Base-by-base conservation (phyloP, 2,888 invertebrate genomes). In the Nomada goodeniana region DNA sequence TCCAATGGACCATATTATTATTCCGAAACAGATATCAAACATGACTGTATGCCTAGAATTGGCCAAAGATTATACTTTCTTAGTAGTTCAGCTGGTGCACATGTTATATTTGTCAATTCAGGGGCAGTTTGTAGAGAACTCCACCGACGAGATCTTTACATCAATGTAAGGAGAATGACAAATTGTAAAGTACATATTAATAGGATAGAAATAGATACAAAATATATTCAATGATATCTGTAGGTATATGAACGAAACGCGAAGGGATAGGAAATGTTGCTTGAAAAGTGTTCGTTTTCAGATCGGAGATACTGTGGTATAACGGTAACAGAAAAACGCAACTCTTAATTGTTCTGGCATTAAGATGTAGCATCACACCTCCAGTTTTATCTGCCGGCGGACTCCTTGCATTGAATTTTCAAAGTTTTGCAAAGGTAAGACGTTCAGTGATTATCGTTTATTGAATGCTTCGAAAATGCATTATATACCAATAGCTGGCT, bases 301-400 rank as follows among this genome's bases (percentile, higher is more conserved):
- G 76, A 55, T 70, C 61, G 47, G 20, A 47, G 3, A 53, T 26
- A 2, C 18, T 26, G 2, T 70, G 70, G 57, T 57, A 57, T 23
- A 20, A 57, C 11, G 13, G 23, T 9, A 57, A 59, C 18, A 26
- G 7, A n/a, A 55, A 11, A 20, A 70, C 61, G 7, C 70, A 70
- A 15, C 0, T n/a, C 11, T 42, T 76, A 18, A 61, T 23, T 10
- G 0, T 61, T 7, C 20, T 70, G 0, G 61, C 13, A 23, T n/a
- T 74, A 13, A 59, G 74, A 29, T 50, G 20, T 11, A 7, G n/a
- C 1, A 4, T 74, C 47, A 23, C 13, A 11, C 18, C 67, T 7
- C 67, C 59, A 15, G 23, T 10, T 42, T 18, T 75, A 29, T 61
- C 75, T 9, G 75, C 75, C 18, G 75, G 75, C 20, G 61, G 75